Evolutionary conservation across 2,113 vertebrate species (phyloP).

Genomic region (Emydura subglobosa): DNA sequence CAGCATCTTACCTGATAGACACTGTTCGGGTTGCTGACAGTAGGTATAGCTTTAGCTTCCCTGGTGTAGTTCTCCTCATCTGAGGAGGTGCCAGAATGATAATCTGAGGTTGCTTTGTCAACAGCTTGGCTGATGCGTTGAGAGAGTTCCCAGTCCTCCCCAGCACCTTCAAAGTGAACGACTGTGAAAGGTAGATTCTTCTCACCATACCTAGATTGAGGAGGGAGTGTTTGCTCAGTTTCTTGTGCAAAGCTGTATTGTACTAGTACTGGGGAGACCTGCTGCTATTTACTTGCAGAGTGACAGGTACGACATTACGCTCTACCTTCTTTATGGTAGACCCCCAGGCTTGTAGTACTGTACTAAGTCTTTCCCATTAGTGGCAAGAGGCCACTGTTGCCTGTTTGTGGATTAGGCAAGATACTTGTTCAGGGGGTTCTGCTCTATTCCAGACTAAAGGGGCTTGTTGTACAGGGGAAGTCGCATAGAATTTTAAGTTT

Average conservation of each 20-base stretch:
- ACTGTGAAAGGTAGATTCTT: constrained; percentile 88
- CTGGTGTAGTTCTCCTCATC: constrained; percentile 85
- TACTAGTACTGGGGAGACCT: fast-evolving
- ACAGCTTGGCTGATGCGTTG: constrained; percentile 87
- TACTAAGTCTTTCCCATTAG: background rate
- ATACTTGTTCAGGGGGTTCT: background rate
- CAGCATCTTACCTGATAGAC: constrained; percentile 87
- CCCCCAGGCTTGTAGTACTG: background rate
- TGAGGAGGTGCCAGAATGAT: constrained; percentile 80
- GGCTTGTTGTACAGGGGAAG: background rate
- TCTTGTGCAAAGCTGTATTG: fast-evolving
- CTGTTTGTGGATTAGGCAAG: background rate
- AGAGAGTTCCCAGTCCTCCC: constrained; percentile 80
- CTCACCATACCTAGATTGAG: constrained; percentile 87
- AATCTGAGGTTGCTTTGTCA: constrained; percentile 83
- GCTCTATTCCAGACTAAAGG: background rate
- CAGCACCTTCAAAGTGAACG: constrained; percentile 76
- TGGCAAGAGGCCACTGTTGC: background rate
- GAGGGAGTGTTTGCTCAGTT: background rate
- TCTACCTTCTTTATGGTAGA: background rate
- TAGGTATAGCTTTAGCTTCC: constrained; percentile 82
- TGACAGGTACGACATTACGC: no score
- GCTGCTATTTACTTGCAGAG: fast-evolving
- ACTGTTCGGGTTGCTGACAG: constrained; percentile 95
- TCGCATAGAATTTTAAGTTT: background rate